Evolutionary conservation across 2,888 invertebrate species (phyloP), one percentile per base, ranked within the genome.

Genomic region (Selenia dentaria): DNA sequence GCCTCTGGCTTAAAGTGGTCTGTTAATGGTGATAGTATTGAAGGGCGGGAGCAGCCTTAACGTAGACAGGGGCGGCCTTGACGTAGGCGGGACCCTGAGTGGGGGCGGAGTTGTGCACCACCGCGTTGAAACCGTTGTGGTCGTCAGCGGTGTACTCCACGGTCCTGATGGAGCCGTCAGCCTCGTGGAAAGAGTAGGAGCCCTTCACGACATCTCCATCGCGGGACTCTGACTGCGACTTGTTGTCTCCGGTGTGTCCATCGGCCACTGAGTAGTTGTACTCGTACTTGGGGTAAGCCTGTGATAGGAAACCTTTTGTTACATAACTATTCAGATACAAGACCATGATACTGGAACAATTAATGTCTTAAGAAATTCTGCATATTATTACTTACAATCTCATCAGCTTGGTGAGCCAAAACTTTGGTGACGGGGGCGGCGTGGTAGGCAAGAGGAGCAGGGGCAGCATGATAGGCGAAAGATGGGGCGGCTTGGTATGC

Each of bases 201-300:
- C 92, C 92, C 68, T 88, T 88, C 53, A 92, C 92, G 0, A 81
- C 87, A 58, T 92, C 92, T 28, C 92, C 92, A 59, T 92, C 92
- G 55, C 88, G 83, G 49, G 67, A 61, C 68, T 92, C 92, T 53
- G 91, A 88, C 72, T 92, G 92, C 48, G 83, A 81, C 78, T 92
- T 92, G 75, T 89, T 83, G 79, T 92, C 92, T 29, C 92, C 92
- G 68, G 92, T 92, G 74, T 92, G 91, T 11, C 85, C 77, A 67
- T 92, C 92, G 54, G 90, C 82, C 1, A 92, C 92, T 13, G 91
- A 91, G 81, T 92, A 92, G 42, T 78, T 81, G 83, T 82, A 92
- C 62, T 91, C 85, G 73, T 89, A 90, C 64, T 81, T 82, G 53
- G 89, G 90, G 72, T 87, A 70, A 1, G 88, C 74, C 83, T 87